Percentiles rank a stretch among this genome's conserved stretches.
Evolutionary conservation across 2,113 vertebrate species (phyloP).

Genomic region (Rhagologus leucostigma): DNA sequence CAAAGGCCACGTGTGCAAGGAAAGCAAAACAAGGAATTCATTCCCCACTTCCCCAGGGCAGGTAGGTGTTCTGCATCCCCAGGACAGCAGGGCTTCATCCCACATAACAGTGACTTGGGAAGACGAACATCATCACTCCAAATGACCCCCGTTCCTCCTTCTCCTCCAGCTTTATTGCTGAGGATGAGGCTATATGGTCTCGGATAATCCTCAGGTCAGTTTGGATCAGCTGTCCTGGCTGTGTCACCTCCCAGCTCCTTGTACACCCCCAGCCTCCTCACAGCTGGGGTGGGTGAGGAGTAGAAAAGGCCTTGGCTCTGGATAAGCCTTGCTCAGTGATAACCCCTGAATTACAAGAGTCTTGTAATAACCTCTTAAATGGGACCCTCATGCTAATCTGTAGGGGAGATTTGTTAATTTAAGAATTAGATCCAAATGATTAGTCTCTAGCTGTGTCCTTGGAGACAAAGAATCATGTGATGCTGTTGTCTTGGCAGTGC

Average conservation of each 20-base stretch:
- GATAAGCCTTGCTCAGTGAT: neutral
- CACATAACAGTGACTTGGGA: rapidly evolving
- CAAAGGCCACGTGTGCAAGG: rapidly evolving
- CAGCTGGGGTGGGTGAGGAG: neutral
- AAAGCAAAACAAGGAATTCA: neutral
- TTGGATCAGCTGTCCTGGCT: neutral
- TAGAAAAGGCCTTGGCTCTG: neutral
- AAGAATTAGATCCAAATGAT: neutral
- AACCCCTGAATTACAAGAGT: neutral
- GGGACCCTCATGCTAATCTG: neutral
- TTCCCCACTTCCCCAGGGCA: neutral
- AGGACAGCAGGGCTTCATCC: neutral
- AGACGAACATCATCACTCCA: neutral
- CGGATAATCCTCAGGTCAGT: neutral
- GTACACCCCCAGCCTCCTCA: neutral
- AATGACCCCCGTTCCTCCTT: neutral
- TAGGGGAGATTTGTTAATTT: neutral
- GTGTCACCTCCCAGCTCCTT: neutral
- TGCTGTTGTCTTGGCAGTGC: neutral
- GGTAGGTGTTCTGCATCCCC: neutral
- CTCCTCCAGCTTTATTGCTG: neutral
- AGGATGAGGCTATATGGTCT: rapidly evolving
- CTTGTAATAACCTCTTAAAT: neutral
- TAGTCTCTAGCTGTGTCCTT: neutral
- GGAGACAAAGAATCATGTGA: neutral